These are phyloP conservation scores for Eupsilia transversa DNA, from an alignment of 2,888 invertebrate genomes.

Conservation along the genomic window DNA sequence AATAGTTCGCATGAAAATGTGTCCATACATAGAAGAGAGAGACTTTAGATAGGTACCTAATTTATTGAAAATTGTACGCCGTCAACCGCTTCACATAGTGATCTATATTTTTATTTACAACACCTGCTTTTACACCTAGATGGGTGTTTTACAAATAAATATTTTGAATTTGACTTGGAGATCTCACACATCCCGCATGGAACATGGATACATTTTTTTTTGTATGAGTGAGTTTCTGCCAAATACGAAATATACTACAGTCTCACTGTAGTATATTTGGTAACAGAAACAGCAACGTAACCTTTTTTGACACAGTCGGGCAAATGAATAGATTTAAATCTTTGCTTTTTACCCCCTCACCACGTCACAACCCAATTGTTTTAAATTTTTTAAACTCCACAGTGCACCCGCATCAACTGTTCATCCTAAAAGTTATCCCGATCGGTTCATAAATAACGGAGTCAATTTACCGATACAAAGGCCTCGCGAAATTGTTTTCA, in stretches of 20 bases:
- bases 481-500: conserved; percentile 77
- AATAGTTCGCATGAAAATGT: neutral
- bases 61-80: neutral
- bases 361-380: conserved; percentile 14
- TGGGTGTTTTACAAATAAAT: neutral
- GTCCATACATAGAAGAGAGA: neutral
- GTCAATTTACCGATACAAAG: conserved; percentile 81
- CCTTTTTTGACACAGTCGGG: neutral
- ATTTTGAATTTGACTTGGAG: neutral
- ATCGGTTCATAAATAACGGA: conserved; percentile 78
- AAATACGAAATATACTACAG: too few species aligned
- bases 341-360: neutral
- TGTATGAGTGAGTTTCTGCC: neutral
- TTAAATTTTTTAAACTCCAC: conserved; percentile 2
- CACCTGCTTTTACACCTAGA: neutral
- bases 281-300: neutral
- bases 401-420: conserved; percentile 13
- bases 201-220: neutral
- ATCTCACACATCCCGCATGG: neutral
- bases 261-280: neutral
- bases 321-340: neutral
- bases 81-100: neutral
- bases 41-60: too few species aligned
- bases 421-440: conserved; percentile 65
- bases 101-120: neutral